Base-by-base conservation (phyloP, 2,888 invertebrate species). In the Tortricodes alternella region DNA sequence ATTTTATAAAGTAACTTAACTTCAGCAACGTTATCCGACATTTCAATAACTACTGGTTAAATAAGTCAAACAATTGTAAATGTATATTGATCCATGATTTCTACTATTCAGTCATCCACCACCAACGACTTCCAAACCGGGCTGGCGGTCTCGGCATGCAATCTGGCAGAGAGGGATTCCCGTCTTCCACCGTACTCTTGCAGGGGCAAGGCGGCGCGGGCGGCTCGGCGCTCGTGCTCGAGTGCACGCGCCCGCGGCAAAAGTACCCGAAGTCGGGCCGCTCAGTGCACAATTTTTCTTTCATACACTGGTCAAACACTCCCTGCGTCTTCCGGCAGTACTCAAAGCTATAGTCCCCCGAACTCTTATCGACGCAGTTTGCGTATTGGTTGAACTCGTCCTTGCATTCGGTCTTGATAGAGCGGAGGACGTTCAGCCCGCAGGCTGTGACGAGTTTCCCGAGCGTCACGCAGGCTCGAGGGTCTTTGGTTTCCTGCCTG, bases 401-500 rank as follows among this genome's bases (percentile, higher is more conserved):
- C 44, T 92, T 86, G 76, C 99, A 99, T 51, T 92, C 85, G 60
- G 92, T 93, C 80, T 98, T 98, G 3, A 99, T 92, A 73, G 94
- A 93, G 41, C 93, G 92, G 65, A 98, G 97, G 76, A 98, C 97
- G 51, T 95, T 93, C 60, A 97, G 65, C 1, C 97, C 94, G 82
- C 99, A 99, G 16, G 92, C 89, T 0, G 98, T 99, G 0, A 99
- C 97, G 2, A 92, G 94, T 83, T 96, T 97, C 0, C 99, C 98
- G 72, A 97, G 95, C 0, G 92, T 85, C 3, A 99, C 15, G 75
- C 99, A 99, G 66, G 94, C 93, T 21, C 98, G 91, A 0, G 98
- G 96, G 84, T 99, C 98, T 5, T 93, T 84, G 32, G 93, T 84
- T 82, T 98, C 98, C 18, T 91, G 74, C n/a, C 95, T 93, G 68